These are phyloP conservation scores for Orchestes rusci DNA, from an alignment of 2,888 invertebrate genomes.

Conservation along the genomic window DNA sequence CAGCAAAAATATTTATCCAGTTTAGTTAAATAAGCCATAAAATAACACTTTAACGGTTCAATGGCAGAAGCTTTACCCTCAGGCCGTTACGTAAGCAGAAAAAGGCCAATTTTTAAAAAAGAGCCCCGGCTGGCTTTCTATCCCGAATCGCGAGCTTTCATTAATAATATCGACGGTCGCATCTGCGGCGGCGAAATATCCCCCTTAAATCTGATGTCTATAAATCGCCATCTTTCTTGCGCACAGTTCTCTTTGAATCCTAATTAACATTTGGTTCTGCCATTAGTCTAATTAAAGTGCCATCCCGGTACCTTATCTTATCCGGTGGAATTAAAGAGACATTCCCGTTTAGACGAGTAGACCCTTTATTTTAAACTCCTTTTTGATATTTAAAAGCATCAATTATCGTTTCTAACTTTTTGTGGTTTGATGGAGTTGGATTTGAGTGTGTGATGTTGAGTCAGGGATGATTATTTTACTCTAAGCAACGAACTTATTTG, in stretches of 20 bases:
- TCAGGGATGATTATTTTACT: too few species aligned
- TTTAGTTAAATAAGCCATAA: slow-evolving; percentile 21
- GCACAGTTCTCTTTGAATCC: slow-evolving; percentile 55
- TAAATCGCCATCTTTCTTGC: slow-evolving; percentile 25
- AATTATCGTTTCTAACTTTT: too few species aligned
- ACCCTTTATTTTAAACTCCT: too few species aligned
- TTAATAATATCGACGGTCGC: slow-evolving; percentile 43
- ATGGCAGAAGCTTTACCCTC: slow-evolving; percentile 12
- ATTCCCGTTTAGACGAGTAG: too few species aligned
- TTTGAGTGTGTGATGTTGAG: too few species aligned
- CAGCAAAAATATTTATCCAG: neutral
- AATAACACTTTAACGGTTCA: slow-evolving; percentile 24
- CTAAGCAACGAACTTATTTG: too few species aligned
- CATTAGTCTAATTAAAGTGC: slow-evolving; percentile 74
- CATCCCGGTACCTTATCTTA: slow-evolving; percentile 43
- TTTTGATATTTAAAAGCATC: too few species aligned
- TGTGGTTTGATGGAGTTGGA: too few species aligned
- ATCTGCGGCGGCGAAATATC: slow-evolving; percentile 37
- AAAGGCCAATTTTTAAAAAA: slow-evolving; percentile 24
- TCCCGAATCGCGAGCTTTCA: slow-evolving; percentile 29
- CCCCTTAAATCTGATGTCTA: slow-evolving; percentile 34
- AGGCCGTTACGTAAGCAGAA: slow-evolving; percentile 20
- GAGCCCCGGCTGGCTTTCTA: slow-evolving; percentile 20
- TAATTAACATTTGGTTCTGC: slow-evolving; percentile 69
- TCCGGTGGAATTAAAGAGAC: slow-evolving; percentile 7